Percentiles rank a stretch among this genome's conserved stretches.
These are phyloP conservation scores for Malacoraja senta DNA, from an alignment of 2,797 vertebrate genomes.

Conservation along the genomic window DNA sequence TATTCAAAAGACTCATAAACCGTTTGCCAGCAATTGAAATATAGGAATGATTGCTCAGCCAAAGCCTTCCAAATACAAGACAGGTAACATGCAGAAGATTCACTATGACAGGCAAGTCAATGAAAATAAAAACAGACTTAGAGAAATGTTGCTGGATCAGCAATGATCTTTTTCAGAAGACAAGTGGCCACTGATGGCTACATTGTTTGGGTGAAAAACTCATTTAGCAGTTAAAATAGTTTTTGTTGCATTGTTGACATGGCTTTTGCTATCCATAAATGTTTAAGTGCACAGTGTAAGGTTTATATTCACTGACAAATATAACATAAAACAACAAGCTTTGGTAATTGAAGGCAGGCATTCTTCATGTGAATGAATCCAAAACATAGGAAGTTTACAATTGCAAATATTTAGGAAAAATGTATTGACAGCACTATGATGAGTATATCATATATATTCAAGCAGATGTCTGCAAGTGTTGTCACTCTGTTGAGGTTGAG, in stretches of 20 bases:
- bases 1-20: neutral
- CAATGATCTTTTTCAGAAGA: neutral
- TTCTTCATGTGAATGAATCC: neutral
- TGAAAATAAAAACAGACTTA: conserved; percentile 5
- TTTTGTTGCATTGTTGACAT: neutral
- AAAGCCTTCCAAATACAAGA: neutral
- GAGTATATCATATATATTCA: neutral
- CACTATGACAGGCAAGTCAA: conserved; percentile 8
- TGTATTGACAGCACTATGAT: neutral
- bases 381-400: neutral
- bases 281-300: neutral
- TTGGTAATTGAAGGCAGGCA: neutral
- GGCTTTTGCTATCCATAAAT: neutral
- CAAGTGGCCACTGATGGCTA: neutral
- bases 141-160: neutral
- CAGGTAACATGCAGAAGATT: neutral
- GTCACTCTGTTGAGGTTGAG: too few species aligned
- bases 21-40: neutral
- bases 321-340: neutral
- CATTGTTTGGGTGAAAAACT: neutral
- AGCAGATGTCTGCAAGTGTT: neutral
- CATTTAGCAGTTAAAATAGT: neutral
- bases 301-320: neutral
- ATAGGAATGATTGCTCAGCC: neutral
- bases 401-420: neutral